Percentiles rank a stretch among this genome's conserved stretches.
These are phyloP conservation scores for Parasteatoda tepidariorum DNA, from an alignment of 1,140 invertebrate genomes.

Conservation along the genomic window DNA sequence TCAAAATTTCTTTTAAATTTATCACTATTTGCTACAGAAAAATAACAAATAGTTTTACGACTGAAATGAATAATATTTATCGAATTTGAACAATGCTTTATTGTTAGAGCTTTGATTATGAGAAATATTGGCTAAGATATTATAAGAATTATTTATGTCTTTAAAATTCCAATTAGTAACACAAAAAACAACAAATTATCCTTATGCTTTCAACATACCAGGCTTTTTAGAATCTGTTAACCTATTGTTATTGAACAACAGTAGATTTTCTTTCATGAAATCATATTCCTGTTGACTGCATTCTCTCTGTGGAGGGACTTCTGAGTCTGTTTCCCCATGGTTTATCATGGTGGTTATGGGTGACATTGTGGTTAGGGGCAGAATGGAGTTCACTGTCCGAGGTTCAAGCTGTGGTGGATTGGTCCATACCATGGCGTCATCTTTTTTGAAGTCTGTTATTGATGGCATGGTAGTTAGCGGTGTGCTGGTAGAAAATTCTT, in stretches of 20 bases:
- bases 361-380: background rate
- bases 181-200: no score
- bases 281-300: constrained; percentile 64
- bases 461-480: background rate
- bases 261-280: constrained; percentile 76
- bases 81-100: no score
- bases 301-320: constrained; percentile 48
- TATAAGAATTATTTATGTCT: no score
- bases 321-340: background rate
- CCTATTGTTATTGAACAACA: constrained; percentile 79
- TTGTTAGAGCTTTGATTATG: no score
- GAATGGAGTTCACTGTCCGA: background rate
- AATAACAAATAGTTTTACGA: no score
- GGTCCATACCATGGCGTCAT: constrained; percentile 29
- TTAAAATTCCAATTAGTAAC: no score
- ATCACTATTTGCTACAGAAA: no score
- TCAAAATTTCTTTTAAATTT: no score
- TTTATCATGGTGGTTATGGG: constrained; percentile 2
- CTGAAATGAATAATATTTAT: no score
- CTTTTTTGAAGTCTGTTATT: background rate
- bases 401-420: constrained; percentile 18
- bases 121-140: no score
- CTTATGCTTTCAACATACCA: constrained; percentile 31
- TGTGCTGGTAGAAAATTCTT: constrained; percentile 3
- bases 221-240: constrained; percentile 71